Conservation (phyloP, 2,888 invertebrate genomes). For the Icerya purchasi region DNA sequence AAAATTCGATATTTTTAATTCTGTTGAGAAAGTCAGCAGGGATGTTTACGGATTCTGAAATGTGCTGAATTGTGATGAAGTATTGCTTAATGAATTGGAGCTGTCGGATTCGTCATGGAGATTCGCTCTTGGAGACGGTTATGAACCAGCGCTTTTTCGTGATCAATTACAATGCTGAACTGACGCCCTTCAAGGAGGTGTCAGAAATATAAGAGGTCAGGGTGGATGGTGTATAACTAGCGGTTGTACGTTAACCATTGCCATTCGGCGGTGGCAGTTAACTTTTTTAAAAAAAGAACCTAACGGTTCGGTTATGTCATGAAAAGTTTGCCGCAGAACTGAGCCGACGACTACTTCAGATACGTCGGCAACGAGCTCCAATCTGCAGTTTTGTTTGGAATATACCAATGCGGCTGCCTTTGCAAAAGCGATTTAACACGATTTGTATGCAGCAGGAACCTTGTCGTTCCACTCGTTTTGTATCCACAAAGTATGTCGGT, state of each 20-base stretch:
- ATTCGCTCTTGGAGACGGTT: constrained; percentile 7
- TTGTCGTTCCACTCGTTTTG: constrained; percentile 17
- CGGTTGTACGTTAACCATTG: constrained; percentile 14
- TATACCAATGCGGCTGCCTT: constrained; percentile 22
- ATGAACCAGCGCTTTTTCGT: constrained; percentile 12
- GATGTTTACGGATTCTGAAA: constrained; percentile 9
- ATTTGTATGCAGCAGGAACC: constrained; percentile 17
- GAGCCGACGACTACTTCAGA: constrained; percentile 25
- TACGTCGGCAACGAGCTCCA: constrained; percentile 23
- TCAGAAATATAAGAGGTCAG: constrained; percentile 12
- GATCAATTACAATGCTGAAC: constrained; percentile 15
- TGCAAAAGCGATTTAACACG: constrained; percentile 19
- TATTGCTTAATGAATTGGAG: constrained; percentile 13
- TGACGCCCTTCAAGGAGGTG: constrained; percentile 14
- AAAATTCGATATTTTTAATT: too few relatives aligned
- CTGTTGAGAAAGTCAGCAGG: constrained; percentile 9
- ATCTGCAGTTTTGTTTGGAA: constrained; percentile 19
- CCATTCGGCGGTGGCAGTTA: constrained; percentile 5
- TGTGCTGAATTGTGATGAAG: constrained; percentile 11
- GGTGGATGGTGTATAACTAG: constrained; percentile 14
- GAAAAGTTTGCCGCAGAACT: constrained; percentile 22
- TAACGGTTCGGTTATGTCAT: constrained; percentile 9
- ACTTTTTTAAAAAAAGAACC: constrained; percentile 15
- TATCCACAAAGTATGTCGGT: not conserved
- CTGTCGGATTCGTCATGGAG: constrained; percentile 7